These are phyloP conservation scores for Rhamphomyia laevipes DNA, from an alignment of 2,888 invertebrate genomes.

Conservation along the genomic window DNA sequence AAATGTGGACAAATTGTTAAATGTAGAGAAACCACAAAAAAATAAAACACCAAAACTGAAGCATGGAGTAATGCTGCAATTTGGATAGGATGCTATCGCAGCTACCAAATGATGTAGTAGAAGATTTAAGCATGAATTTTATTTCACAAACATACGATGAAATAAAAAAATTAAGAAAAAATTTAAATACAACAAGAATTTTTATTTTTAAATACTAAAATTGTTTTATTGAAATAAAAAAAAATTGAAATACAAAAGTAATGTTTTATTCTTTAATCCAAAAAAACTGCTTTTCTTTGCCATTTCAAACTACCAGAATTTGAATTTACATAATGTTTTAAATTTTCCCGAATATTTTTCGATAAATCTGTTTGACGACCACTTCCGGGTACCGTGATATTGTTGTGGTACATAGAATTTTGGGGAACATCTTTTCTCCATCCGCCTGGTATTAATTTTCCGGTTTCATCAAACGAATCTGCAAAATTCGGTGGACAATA, in stretches of 20 bases:
- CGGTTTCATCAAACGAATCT: not conserved
- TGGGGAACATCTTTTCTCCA: slow-evolving; percentile 6
- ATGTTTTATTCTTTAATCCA: not conserved
- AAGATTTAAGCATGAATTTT: not conserved
- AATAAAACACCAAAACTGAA: too few relatives aligned
- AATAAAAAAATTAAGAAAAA: not conserved
- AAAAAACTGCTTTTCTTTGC: not conserved
- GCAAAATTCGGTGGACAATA: not conserved
- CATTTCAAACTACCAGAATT: not conserved
- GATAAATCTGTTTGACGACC: not conserved
- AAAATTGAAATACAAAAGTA: too few relatives aligned
- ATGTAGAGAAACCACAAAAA: too few relatives aligned
- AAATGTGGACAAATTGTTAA: too few relatives aligned
- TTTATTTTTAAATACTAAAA: too few relatives aligned
- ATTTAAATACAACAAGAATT: too few relatives aligned
- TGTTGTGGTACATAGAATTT: not conserved
- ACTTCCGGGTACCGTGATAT: not conserved
- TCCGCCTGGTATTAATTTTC: slow-evolving; percentile 6
- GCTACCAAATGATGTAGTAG: not conserved
- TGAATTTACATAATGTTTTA: not conserved
- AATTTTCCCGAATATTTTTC: not conserved
- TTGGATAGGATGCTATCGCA: not conserved
- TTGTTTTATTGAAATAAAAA: too few relatives aligned
- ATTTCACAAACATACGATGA: not conserved
- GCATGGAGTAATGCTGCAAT: not conserved